A percentile compares a stretch with the other conserved stretches of the same genome.
Evolutionary conservation across 2,888 invertebrate species (phyloP).

Genomic region (Serripes groenlandicus): DNA sequence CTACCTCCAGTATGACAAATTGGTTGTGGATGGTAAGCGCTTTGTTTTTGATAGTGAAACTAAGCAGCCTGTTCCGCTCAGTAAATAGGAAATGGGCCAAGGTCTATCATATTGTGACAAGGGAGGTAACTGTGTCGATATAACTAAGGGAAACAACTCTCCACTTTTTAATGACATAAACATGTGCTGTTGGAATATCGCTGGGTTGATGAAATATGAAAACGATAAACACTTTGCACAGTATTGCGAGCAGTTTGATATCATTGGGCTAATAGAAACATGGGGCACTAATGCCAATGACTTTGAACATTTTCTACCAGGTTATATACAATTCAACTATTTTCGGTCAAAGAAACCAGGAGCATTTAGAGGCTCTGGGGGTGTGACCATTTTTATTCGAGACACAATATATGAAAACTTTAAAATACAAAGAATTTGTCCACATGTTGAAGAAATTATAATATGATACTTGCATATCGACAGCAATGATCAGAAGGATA

Average conservation of each 20-base stretch:
- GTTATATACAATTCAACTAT: not conserved
- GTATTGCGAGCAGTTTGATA: slow-evolving; percentile 4
- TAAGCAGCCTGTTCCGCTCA: not conserved
- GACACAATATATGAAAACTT: not conserved
- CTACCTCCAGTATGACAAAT: slow-evolving; percentile 9
- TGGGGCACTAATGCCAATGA: slow-evolving; percentile 9
- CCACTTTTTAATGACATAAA: not conserved
- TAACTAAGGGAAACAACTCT: not conserved
- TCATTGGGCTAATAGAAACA: not conserved
- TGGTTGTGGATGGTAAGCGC: not conserved
- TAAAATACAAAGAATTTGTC: slow-evolving; percentile 1
- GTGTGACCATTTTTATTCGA: slow-evolving; percentile 8
- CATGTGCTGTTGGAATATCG: slow-evolving; percentile 2
- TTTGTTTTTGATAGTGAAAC: not conserved
- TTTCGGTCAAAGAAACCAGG: not conserved
- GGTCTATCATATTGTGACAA: not conserved
- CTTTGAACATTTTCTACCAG: slow-evolving; percentile 6
- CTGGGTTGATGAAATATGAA: not conserved
- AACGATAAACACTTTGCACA: not conserved
- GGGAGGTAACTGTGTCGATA: not conserved
- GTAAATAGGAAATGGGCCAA: slow-evolving; percentile 12
- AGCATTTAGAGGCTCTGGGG: not conserved
- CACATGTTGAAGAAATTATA: slow-evolving; percentile 9
- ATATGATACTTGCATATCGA: not conserved
- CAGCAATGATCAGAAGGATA: not conserved